A percentile compares a stretch with the other conserved stretches of the same genome.
These are phyloP conservation scores for Chrysodeixis includens DNA, from an alignment of 2,888 invertebrate species.

Conservation along the genomic window DNA sequence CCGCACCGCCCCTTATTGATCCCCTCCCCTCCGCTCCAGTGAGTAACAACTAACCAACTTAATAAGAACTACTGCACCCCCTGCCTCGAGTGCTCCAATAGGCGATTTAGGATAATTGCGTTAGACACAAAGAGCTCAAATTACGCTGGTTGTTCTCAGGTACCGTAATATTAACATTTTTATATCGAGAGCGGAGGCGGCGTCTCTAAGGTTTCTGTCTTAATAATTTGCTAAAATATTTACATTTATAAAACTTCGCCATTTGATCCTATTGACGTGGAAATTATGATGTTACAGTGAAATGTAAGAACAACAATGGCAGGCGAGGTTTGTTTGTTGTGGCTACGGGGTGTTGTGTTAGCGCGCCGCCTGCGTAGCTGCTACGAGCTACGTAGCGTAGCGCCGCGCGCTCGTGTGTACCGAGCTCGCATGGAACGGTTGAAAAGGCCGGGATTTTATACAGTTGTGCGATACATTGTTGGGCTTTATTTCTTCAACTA, in stretches of 20 bases:
- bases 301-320: constrained; percentile 24
- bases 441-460: constrained; percentile 4
- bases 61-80: constrained; percentile 54
- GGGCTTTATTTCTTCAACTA: neutral
- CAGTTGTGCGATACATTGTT: neutral
- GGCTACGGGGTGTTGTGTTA: neutral
- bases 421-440: constrained; percentile 12
- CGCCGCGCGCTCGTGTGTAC: neutral
- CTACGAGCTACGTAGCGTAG: neutral
- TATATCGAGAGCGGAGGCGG: constrained; percentile 50
- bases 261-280: constrained; percentile 20
- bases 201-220: constrained; percentile 38
- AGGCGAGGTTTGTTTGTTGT: constrained; percentile 24
- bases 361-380: neutral
- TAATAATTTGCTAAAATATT: constrained; percentile 54
- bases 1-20: constrained; percentile 67
- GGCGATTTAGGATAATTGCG: constrained; percentile 44
- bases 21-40: constrained; percentile 57
- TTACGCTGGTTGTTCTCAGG: constrained; percentile 44
- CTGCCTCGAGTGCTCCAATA: constrained; percentile 22
- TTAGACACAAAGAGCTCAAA: constrained; percentile 42
- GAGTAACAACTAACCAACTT: constrained; percentile 56
- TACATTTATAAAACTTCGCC: constrained; percentile 33
- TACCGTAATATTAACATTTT: constrained; percentile 60
- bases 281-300: constrained; percentile 29